These are phyloP conservation scores for Falco punctatus DNA, from an alignment of 2,113 vertebrate species.

Conservation along the genomic window DNA sequence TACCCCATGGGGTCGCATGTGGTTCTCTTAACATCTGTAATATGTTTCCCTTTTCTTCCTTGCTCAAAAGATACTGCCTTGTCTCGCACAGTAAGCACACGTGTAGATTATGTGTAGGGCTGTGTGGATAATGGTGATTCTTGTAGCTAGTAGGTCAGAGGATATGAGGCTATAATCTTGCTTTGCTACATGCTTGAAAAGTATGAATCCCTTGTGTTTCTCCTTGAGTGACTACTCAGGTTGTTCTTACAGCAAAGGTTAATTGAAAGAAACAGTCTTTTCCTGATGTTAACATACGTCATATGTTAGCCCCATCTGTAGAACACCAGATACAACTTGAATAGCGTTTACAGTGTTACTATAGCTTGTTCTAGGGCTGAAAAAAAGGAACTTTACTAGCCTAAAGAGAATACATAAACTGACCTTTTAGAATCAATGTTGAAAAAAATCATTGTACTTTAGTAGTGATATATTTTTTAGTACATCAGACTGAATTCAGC, in stretches of 20 bases:
- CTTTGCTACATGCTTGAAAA: neutral
- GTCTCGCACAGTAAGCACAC: neutral
- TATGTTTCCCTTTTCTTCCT: neutral
- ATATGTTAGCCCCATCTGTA: neutral
- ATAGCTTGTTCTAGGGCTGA: neutral
- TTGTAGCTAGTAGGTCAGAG: neutral
- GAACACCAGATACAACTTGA: neutral
- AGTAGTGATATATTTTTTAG: neutral
- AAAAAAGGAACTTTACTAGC: neutral
- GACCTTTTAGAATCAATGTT: neutral
- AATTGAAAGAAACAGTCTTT: neutral
- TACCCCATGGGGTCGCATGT: rapidly evolving
- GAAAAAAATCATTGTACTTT: neutral
- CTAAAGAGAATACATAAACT: neutral
- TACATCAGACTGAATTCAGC: neutral
- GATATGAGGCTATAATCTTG: neutral
- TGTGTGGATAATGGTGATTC: neutral
- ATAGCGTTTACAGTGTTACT: neutral
- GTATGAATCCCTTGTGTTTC: neutral
- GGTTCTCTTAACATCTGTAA: neutral
- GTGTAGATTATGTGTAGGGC: neutral
- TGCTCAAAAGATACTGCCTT: neutral
- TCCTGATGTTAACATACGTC: neutral
- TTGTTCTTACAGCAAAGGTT: neutral
- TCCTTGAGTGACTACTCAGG: neutral